These are phyloP conservation scores for Lathamus discolor DNA, from an alignment of 2,113 vertebrate species.

Conservation along the genomic window DNA sequence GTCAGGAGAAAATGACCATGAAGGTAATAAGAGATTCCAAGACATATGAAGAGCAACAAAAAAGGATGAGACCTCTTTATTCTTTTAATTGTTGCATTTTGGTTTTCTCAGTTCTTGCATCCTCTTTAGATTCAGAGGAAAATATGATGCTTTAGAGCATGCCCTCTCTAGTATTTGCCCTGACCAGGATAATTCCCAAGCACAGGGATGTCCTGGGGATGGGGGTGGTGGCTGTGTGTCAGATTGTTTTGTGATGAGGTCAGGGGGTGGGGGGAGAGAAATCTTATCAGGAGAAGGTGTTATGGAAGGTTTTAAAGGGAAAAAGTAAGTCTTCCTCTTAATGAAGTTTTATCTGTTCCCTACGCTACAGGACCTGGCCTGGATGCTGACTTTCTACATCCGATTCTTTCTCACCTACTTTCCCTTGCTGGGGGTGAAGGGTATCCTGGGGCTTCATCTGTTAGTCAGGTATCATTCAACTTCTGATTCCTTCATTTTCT, in stretches of 20 bases:
- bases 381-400: slow-evolving; percentile 81
- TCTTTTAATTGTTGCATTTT: background rate
- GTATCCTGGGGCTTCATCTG: slow-evolving; percentile 73
- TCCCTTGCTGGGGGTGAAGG: slow-evolving; percentile 73
- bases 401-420: slow-evolving; percentile 73
- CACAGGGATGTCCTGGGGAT: background rate
- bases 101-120: background rate
- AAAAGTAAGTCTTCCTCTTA: background rate
- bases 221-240: background rate
- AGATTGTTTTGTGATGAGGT: background rate
- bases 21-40: background rate
- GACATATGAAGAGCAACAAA: background rate
- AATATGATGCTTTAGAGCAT: rapidly evolving
- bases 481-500: background rate
- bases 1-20: background rate
- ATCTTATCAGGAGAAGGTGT: background rate
- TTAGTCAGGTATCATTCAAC: slow-evolving; percentile 71
- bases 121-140: background rate
- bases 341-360: background rate
- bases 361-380: slow-evolving; percentile 74
- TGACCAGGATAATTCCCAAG: background rate
- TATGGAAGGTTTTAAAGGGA: background rate
- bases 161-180: background rate
- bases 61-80: background rate
- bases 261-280: background rate